Conservation (phyloP, 2,113 vertebrate genomes). For the Oreochromis aureus region DNA sequence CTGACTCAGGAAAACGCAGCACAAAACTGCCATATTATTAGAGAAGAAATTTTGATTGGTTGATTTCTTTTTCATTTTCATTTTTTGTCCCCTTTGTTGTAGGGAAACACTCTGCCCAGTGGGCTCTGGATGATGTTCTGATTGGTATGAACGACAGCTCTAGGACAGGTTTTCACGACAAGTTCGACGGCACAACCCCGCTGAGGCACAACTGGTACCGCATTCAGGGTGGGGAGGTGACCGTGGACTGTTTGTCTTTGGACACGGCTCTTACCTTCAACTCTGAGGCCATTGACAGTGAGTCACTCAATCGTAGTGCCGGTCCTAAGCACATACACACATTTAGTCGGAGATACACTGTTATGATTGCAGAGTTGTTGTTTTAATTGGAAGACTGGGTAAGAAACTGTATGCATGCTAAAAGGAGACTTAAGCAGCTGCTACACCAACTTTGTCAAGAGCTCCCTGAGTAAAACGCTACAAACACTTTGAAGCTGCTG, state of each 20-base stretch:
- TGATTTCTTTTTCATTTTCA: neutral
- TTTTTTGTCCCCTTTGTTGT: neutral
- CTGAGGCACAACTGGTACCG: conserved; percentile 94
- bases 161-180: conserved; percentile 91
- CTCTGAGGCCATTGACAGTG: conserved; percentile 81
- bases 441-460: neutral
- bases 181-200: conserved; percentile 88
- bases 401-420: neutral
- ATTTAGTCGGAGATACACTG: neutral
- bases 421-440: neutral
- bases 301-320: conserved; percentile 31
- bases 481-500: neutral
- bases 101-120: conserved; percentile 95
- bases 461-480: neutral
- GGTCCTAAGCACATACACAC: neutral
- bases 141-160: conserved; percentile 99
- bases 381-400: neutral
- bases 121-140: conserved; percentile 93
- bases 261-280: conserved; percentile 89
- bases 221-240: conserved; percentile 91
- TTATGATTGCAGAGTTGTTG: neutral
- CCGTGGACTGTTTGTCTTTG: conserved; percentile 90
- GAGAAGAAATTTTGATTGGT: neutral
- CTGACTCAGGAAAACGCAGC: neutral
- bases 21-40: neutral